phyloP scores from a whole-genome alignment of 2,888 invertebrate genomes.

The Pantelozetes paolii region DNA sequence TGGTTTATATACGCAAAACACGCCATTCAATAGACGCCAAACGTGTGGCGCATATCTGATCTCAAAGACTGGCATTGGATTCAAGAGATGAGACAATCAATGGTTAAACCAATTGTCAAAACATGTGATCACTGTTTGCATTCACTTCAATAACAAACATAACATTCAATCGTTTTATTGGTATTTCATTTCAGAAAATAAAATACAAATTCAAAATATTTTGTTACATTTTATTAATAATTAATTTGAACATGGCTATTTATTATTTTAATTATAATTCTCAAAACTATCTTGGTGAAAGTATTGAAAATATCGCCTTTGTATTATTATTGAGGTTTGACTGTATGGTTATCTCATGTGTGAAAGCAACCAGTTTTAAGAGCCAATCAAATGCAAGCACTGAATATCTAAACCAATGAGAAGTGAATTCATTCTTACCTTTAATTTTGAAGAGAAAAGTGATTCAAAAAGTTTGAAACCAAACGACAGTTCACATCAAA shows the following conservation, averaged over 20 bases:
- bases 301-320: too few species aligned
- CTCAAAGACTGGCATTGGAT: slow-evolving; percentile 21
- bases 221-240: too few species aligned
- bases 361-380: too few species aligned
- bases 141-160: too few species aligned
- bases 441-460: background rate
- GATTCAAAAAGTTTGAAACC: background rate
- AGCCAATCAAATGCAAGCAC: background rate
- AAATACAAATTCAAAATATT: too few species aligned
- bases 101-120: background rate
- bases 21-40: slow-evolving; percentile 66
- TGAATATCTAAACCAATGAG: background rate
- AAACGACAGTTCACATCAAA: background rate
- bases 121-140: background rate
- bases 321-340: too few species aligned
- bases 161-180: too few species aligned
- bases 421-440: background rate
- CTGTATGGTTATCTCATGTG: too few species aligned
- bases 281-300: background rate
- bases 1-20: slow-evolving; percentile 75
- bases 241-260: too few species aligned
- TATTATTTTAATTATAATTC: background rate
- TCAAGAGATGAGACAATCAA: background rate
- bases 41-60: slow-evolving; percentile 52
- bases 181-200: too few species aligned